Base-by-base conservation (phyloP, 1,140 invertebrate genomes). In the Geopemphigus sp. region DNA sequence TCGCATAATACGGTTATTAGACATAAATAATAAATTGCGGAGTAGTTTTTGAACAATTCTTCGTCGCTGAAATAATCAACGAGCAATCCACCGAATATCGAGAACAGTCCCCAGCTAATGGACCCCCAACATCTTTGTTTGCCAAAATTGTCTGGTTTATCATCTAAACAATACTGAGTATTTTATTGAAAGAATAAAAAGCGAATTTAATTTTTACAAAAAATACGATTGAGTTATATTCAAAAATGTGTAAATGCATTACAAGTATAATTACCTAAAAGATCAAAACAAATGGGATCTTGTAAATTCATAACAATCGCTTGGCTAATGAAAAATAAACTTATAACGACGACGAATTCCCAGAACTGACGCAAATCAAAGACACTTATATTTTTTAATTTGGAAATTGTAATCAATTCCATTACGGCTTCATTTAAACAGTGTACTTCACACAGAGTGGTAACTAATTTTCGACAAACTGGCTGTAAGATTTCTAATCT, bases 71-170 rank as follows among this genome's bases (percentile, higher is more conserved):
- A 89, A 59, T 88, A 81, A 83, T 95, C 94, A 45, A 95, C 91
- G 0, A 95, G 85, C 24, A 90, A 88, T 11, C 94, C 94, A 29
- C 92, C 88, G 8, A 93, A 83, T 29, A 94, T 86, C 0, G 91
- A 90, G 82, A 93, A 90, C 78, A 92, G 85, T 78, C 93, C 93
- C 88, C 92, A 94, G 2, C 93, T 93, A 1, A 95, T 86, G 0
- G 93, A 90, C 4, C 93, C 93, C 89, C 92, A 96, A 82, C 95
- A 87, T 73, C 93, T 88, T 84, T 95, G 94, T 80, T 91, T 89
- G 0, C 94, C 94, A 85, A 94, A 96, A 63, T 90, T 86, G 61
- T 89, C 88, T 39, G 88, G 87, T 64, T 87, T 89, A 1, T 90
- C 86, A 59, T 89, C 90, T 89, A 82, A 57, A 85, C 84, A 80